Percentiles rank a stretch among this genome's conserved stretches.
phyloP scores from a whole-genome alignment of 2,888 invertebrate species.

The Ctena decussata region DNA sequence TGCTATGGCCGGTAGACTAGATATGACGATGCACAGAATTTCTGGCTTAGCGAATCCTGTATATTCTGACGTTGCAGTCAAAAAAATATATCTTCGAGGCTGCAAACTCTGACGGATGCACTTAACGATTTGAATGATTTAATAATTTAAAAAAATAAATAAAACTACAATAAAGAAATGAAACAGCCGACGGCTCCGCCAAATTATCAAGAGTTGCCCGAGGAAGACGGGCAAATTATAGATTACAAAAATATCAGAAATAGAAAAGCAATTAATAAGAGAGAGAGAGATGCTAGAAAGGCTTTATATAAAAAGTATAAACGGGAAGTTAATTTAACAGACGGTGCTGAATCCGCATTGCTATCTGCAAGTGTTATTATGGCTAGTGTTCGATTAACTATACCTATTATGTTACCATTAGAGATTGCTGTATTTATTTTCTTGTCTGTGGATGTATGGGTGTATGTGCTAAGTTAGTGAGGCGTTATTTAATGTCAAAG shows the following conservation, averaged over 20 bases:
- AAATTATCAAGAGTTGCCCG: slow-evolving; percentile 41
- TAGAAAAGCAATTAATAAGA: slow-evolving; percentile 39
- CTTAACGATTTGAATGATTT: no score
- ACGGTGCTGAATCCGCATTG: slow-evolving; percentile 43
- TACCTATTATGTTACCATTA: slow-evolving; percentile 32
- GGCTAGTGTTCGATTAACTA: slow-evolving; percentile 22
- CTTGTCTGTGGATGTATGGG: slow-evolving; percentile 2
- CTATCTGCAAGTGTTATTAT: slow-evolving; percentile 41
- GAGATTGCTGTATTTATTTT: slow-evolving; percentile 32
- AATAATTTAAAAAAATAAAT: background rate
- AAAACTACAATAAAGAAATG: slow-evolving; percentile 15
- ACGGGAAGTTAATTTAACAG: slow-evolving; percentile 23
- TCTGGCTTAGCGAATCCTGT: no score
- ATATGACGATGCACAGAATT: no score
- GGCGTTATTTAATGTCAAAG: background rate
- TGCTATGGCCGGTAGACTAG: no score
- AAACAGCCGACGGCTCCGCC: slow-evolving; percentile 48
- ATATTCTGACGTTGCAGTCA: no score
- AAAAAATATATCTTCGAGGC: no score
- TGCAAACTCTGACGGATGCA: no score
- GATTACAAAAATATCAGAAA: slow-evolving; percentile 54
- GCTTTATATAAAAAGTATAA: slow-evolving; percentile 44
- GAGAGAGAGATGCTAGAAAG: slow-evolving; percentile 24
- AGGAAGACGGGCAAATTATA: slow-evolving; percentile 52
- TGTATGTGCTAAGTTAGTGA: background rate